Conservation (phyloP, 1,140 invertebrate genomes). For the honey bee (Apis mellifera) region DNA sequence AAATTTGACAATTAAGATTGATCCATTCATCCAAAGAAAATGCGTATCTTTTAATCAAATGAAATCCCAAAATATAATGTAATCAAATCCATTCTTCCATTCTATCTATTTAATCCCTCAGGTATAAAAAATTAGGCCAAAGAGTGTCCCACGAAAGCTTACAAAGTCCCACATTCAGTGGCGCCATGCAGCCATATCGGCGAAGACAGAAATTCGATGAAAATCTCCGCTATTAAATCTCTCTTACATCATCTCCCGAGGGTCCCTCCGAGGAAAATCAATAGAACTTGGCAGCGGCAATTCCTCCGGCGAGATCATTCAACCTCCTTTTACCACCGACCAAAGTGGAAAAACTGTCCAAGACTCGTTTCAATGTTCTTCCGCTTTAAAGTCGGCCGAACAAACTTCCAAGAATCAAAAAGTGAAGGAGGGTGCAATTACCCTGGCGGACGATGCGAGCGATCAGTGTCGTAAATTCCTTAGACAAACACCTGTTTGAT, state of each 20-base stretch:
- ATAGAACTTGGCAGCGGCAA: constrained; percentile 13
- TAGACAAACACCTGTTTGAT: constrained; percentile 67
- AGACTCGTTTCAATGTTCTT: background rate
- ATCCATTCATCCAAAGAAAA: too few species aligned
- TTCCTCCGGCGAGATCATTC: constrained; percentile 18
- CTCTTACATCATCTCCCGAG: constrained; percentile 27
- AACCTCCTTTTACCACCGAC: background rate
- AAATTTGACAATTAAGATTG: too few species aligned
- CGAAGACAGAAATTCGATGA: constrained; percentile 11
- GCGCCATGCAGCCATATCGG: background rate
- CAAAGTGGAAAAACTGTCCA: too few species aligned
- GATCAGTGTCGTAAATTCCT: constrained; percentile 53
- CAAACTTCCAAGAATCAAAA: background rate
- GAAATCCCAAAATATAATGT: too few species aligned
- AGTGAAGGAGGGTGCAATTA: constrained; percentile 17
- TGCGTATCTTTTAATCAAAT: too few species aligned
- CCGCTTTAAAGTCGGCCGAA: background rate
- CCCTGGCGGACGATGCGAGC: background rate
- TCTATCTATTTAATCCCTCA: background rate
- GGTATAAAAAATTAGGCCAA: background rate
- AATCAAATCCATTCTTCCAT: background rate
- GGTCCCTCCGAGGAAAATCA: constrained; percentile 13
- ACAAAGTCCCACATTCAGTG: too few species aligned
- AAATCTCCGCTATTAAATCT: constrained; percentile 28
- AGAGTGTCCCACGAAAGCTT: background rate